Evolutionary conservation across 2,113 vertebrate species (phyloP).

Genomic region (Dolichotis patagonum): DNA sequence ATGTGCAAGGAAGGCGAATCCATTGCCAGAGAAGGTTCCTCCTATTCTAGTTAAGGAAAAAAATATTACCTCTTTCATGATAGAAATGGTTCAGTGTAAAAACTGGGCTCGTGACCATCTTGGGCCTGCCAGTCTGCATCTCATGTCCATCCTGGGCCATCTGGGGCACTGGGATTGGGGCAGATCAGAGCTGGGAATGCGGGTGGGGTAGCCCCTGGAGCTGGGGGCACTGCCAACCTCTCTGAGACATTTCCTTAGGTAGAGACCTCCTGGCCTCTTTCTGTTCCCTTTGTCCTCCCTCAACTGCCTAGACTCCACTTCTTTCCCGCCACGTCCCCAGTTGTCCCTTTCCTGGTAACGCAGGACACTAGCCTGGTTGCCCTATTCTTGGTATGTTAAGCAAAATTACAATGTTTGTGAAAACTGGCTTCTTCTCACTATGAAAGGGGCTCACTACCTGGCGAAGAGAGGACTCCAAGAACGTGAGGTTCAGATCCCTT

Average conservation of each 20-base stretch:
- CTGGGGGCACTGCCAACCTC: background rate
- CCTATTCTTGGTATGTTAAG: background rate
- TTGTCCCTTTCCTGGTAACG: background rate
- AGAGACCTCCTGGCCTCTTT: background rate
- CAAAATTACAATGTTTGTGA: background rate
- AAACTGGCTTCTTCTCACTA: background rate
- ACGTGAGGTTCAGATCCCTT: background rate
- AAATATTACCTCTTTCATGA: background rate
- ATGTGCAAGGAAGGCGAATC: background rate
- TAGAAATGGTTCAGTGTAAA: background rate
- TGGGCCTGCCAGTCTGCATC: background rate
- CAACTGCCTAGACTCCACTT: background rate
- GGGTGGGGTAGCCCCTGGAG: background rate
- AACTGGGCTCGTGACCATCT: background rate
- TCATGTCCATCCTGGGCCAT: too few relatives aligned
- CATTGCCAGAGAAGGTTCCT: background rate
- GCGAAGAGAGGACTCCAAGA: background rate
- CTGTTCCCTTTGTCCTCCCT: background rate
- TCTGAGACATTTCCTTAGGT: too few relatives aligned
- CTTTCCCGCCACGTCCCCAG: background rate
- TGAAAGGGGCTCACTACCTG: background rate
- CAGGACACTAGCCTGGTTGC: background rate
- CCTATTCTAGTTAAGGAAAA: background rate
- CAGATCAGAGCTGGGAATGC: background rate
- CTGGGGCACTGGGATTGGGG: background rate